A percentile compares a stretch with the other conserved stretches of the same genome.
Conservation (phyloP, 1,140 invertebrate species). For the Platyscapa corneri region DNA sequence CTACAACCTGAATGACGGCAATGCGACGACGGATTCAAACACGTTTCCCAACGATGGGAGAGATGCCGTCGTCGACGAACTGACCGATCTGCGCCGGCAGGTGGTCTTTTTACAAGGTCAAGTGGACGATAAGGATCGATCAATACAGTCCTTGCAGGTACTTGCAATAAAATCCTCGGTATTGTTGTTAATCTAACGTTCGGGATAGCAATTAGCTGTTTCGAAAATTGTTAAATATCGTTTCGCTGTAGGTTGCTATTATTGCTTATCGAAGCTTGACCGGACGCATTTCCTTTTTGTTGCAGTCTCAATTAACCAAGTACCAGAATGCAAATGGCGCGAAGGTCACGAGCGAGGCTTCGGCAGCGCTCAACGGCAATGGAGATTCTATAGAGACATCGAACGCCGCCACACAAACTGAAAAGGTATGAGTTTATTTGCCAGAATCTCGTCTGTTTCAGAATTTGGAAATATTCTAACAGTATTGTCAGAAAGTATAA, state of each 20-base stretch:
- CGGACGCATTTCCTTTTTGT: not conserved
- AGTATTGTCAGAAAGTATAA: no score
- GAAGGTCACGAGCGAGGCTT: slow-evolving; percentile 56
- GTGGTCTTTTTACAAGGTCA: slow-evolving; percentile 85
- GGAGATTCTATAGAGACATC: slow-evolving; percentile 66
- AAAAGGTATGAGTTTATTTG: slow-evolving; percentile 75
- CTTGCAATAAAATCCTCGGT: not conserved
- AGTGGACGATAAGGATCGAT: slow-evolving; percentile 82
- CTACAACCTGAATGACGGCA: slow-evolving; percentile 76
- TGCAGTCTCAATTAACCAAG: slow-evolving; percentile 69
- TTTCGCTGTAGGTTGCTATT: not conserved
- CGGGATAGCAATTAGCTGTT: not conserved
- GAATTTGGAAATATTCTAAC: no score
- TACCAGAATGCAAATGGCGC: slow-evolving; percentile 64
- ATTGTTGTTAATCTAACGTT: not conserved
- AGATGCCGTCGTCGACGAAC: slow-evolving; percentile 77
- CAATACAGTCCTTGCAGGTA: slow-evolving; percentile 80
- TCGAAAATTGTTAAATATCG: not conserved
- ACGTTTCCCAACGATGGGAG: slow-evolving; percentile 70
- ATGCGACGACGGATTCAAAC: slow-evolving; percentile 64
- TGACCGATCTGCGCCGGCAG: slow-evolving; percentile 85
- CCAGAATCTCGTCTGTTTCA: not conserved
- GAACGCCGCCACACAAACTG: slow-evolving; percentile 84
- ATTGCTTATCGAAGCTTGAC: not conserved
- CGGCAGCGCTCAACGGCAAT: slow-evolving; percentile 36